phyloP scores from a whole-genome alignment of 2,113 vertebrate genomes.

The Cebus imitator region DNA sequence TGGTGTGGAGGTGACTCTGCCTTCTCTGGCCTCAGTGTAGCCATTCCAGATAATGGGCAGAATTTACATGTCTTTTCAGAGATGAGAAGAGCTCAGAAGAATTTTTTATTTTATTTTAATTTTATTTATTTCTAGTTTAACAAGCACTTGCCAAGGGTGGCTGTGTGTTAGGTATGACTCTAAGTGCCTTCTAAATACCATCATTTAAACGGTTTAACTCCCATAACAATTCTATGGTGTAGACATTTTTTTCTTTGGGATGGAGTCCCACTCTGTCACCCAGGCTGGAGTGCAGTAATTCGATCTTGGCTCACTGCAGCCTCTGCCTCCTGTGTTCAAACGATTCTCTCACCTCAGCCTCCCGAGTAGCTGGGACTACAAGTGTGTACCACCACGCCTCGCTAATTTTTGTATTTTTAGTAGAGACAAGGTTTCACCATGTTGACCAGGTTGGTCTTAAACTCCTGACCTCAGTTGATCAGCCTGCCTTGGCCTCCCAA shows the following conservation, averaged over 20 bases:
- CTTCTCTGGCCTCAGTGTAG: neutral
- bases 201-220: neutral
- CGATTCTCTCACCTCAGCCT: too few species aligned
- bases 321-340: too few species aligned
- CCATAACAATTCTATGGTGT: neutral
- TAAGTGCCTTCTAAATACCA: neutral
- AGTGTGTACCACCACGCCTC: too few species aligned
- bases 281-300: too few species aligned
- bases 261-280: too few species aligned
- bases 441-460: too few species aligned
- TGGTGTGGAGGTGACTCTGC: neutral
- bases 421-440: too few species aligned
- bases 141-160: neutral
- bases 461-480: too few species aligned
- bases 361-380: too few species aligned
- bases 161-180: neutral
- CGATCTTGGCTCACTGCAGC: too few species aligned
- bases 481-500: too few species aligned
- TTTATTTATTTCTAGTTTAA: slow-evolving; percentile 20
- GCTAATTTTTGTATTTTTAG: too few species aligned
- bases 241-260: neutral
- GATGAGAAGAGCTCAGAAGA: neutral
- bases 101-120: neutral
- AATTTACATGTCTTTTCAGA: neutral
- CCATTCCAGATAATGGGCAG: neutral